Percentiles rank a stretch among this genome's conserved stretches.
These are phyloP conservation scores for Antheraea mylitta DNA, from an alignment of 1,140 invertebrate genomes.

Conservation along the genomic window DNA sequence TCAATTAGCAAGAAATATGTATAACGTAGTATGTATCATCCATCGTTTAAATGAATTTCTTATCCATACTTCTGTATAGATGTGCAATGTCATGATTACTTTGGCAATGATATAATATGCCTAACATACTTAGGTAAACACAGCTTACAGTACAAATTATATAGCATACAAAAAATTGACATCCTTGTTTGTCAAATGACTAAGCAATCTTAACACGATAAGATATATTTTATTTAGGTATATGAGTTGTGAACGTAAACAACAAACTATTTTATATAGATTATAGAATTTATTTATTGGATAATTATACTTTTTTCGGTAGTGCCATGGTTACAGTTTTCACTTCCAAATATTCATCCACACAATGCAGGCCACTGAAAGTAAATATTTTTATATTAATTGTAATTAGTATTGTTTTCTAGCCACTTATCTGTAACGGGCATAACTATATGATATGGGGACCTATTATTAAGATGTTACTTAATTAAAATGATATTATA, in stretches of 20 bases:
- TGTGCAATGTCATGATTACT: no score
- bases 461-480: no score
- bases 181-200: not conserved
- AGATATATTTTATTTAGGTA: not conserved
- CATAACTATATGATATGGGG: not conserved
- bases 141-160: no score
- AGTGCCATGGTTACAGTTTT: conserved; percentile 27
- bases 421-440: not conserved
- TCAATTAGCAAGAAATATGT: no score
- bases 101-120: no score
- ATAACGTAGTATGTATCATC: no score
- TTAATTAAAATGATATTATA: not conserved
- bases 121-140: no score
- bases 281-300: not conserved
- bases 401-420: not conserved
- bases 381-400: conserved; percentile 1
- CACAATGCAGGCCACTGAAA: conserved; percentile 24
- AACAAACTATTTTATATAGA: not conserved
- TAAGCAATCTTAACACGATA: not conserved
- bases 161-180: not conserved
- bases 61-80: no score
- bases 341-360: conserved; percentile 31
- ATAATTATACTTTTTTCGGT: conserved; percentile 26
- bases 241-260: not conserved
- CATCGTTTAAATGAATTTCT: no score